These are phyloP conservation scores for Hylaeus anthracinus DNA, from an alignment of 1,140 invertebrate species.

Conservation along the genomic window DNA sequence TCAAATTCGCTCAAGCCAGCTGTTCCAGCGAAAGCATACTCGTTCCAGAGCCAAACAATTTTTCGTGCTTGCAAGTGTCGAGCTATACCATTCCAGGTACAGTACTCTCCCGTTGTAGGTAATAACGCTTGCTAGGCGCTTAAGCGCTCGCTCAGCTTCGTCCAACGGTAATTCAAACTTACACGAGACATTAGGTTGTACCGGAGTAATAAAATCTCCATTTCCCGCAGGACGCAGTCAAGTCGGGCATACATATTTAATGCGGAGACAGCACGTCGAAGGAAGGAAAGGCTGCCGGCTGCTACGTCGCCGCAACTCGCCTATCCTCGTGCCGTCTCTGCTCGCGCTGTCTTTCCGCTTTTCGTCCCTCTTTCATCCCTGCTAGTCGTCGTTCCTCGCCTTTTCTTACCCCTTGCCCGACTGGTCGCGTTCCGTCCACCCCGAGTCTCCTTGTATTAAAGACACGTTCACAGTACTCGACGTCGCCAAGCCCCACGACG, in stretches of 20 bases:
- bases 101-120: neutral
- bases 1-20: too few species aligned
- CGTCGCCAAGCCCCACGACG: constrained; percentile 57
- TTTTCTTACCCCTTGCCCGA: constrained; percentile 9
- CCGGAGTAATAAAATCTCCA: constrained; percentile 68
- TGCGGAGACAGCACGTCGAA: constrained; percentile 60
- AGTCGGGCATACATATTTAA: constrained; percentile 68
- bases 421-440: constrained; percentile 24
- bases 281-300: constrained; percentile 47
- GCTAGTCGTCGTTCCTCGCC: neutral
- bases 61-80: neutral
- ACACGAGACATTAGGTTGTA: constrained; percentile 67
- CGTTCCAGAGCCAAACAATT: neutral
- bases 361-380: constrained; percentile 24
- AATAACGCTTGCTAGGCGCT: constrained; percentile 40
- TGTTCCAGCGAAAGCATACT: too few species aligned
- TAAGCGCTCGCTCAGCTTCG: constrained; percentile 39
- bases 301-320: constrained; percentile 25
- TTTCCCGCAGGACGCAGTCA: constrained; percentile 66
- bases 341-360: constrained; percentile 39
- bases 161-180: constrained; percentile 63
- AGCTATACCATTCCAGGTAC: neutral
- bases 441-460: constrained; percentile 58
- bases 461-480: constrained; percentile 55
- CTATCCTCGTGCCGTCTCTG: constrained; percentile 18